A percentile compares a stretch with the other conserved stretches of the same genome.
Evolutionary conservation across 2,888 invertebrate species (phyloP).

Genomic region (Agelastica alni): DNA sequence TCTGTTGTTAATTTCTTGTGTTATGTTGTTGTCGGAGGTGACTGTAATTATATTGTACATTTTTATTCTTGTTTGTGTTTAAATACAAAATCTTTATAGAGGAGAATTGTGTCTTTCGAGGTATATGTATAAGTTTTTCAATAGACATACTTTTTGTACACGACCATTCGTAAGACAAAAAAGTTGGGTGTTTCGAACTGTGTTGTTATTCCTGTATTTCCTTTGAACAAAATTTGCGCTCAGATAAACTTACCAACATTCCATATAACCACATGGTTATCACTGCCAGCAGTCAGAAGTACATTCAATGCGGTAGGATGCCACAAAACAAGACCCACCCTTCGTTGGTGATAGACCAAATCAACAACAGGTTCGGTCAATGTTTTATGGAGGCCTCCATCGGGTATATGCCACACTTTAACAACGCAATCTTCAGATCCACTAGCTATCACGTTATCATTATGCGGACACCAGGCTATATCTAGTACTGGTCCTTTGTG

Average conservation of each 20-base stretch:
- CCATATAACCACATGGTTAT: conserved; percentile 72
- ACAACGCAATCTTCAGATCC: conserved; percentile 97
- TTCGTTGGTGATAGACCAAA: conserved; percentile 87
- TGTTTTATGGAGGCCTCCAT: conserved; percentile 85
- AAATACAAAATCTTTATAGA: too few species aligned
- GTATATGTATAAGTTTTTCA: too few species aligned
- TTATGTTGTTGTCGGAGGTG: too few species aligned
- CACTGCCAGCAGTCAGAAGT: conserved; percentile 89
- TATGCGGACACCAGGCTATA: conserved; percentile 98
- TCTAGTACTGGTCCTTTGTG: conserved; percentile 96
- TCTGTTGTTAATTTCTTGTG: too few species aligned
- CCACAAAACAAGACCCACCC: conserved; percentile 93
- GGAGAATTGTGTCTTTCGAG: too few species aligned
- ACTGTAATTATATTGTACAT: too few species aligned
- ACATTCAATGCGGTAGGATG: conserved; percentile 96
- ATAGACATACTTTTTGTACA: too few species aligned
- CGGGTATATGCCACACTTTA: conserved; percentile 96
- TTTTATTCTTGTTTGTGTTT: too few species aligned
- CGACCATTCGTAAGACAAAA: too few species aligned
- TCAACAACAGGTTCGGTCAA: conserved; percentile 93
- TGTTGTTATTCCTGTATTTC: too few species aligned
- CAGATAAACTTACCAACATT: conserved; percentile 53
- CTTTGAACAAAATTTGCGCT: too few species aligned
- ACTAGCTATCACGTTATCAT: conserved; percentile 97
- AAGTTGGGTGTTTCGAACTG: too few species aligned